Percentiles rank a stretch among this genome's conserved stretches.
These are phyloP conservation scores for Gymnothorax javanicus DNA, from an alignment of 2,797 vertebrate genomes.

Conservation along the genomic window DNA sequence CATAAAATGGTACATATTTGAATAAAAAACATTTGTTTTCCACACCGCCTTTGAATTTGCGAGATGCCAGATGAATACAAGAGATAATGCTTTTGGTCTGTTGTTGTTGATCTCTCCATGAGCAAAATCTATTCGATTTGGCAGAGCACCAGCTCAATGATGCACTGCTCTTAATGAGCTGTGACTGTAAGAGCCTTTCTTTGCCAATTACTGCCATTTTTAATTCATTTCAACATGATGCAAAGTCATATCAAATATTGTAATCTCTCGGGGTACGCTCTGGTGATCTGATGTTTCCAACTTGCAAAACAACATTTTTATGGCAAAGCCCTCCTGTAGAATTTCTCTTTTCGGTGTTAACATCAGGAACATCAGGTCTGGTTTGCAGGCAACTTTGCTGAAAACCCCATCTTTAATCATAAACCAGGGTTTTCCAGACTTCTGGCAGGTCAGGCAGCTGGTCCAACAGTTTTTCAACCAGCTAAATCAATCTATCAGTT, in stretches of 20 bases:
- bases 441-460: no score
- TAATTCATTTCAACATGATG: neutral
- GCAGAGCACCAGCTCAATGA: neutral
- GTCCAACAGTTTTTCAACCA: no score
- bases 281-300: neutral
- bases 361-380: neutral
- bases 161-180: neutral
- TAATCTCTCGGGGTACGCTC: neutral
- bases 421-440: no score
- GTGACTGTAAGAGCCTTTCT: neutral
- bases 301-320: neutral
- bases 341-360: neutral
- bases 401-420: no score
- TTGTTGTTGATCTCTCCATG: neutral
- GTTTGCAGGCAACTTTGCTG: neutral
- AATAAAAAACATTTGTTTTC: neutral
- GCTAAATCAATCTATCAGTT: no score
- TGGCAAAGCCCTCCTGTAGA: neutral
- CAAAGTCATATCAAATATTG: constrained; percentile 17
- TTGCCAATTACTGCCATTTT: constrained; percentile 7
- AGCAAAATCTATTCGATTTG: neutral
- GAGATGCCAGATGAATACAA: neutral
- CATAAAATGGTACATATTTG: neutral
- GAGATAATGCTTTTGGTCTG: neutral
- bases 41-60: neutral